A percentile compares a stretch with the other conserved stretches of the same genome.
These are phyloP conservation scores for Petrolisthes cinctipes DNA, from an alignment of 2,888 invertebrate genomes.

Conservation along the genomic window DNA sequence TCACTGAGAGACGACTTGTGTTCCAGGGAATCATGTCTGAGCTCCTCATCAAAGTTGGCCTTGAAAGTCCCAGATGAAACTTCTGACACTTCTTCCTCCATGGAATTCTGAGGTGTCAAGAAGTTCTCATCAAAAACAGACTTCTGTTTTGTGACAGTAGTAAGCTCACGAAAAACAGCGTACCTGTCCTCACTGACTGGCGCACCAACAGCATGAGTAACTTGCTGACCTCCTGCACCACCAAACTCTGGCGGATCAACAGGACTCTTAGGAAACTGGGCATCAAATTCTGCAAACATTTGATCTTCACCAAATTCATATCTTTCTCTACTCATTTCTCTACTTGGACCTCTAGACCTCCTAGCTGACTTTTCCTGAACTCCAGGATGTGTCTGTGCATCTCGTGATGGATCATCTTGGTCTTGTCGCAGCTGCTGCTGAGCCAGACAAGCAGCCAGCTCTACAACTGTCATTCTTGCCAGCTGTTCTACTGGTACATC, in stretches of 20 bases:
- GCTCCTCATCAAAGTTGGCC: conserved; percentile 57
- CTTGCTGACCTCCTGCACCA: conserved; percentile 17
- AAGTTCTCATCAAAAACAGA: conserved; percentile 65
- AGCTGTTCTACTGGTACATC: conserved; percentile 83
- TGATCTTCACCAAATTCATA: conserved; percentile 61
- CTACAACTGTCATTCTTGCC: conserved; percentile 87
- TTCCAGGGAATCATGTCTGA: conserved; percentile 61
- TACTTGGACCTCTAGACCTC: conserved; percentile 42
- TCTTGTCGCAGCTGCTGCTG: conserved; percentile 66
- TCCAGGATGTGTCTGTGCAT: conserved; percentile 35
- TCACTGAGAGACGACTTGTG: conserved; percentile 64
- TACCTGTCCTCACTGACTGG: conserved; percentile 78
- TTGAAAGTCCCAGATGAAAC: conserved; percentile 65
- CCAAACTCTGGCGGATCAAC: conserved; percentile 63
- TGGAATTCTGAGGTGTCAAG: conserved; percentile 64
- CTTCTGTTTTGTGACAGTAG: conserved; percentile 58
- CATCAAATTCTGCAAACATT: conserved; percentile 65
- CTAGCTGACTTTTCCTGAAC: conserved; percentile 42
- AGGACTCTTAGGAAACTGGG: conserved; percentile 65
- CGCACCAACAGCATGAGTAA: conserved; percentile 55
- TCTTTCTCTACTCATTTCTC: conserved; percentile 39
- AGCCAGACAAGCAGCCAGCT: conserved; percentile 82
- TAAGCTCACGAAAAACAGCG: conserved; percentile 86
- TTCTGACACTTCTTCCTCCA: conserved; percentile 65
- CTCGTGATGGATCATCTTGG: conserved; percentile 67